Percentiles rank a stretch among this genome's conserved stretches.
These are phyloP conservation scores for Gallinago paraguaiae DNA, from an alignment of 2,113 vertebrate species.

Conservation along the genomic window DNA sequence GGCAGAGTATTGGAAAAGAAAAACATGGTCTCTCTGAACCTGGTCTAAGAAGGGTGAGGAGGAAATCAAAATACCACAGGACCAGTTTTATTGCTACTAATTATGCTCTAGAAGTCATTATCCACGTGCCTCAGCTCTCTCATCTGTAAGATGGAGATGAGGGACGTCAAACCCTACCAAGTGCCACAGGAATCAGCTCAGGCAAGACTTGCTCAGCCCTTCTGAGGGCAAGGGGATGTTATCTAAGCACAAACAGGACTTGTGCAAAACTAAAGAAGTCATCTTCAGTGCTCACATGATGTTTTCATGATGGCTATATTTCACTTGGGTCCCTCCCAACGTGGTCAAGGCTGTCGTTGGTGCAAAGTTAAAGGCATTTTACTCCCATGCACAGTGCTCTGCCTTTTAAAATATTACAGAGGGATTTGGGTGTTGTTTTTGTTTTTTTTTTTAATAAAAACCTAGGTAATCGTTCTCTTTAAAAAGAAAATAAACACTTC, in stretches of 20 bases:
- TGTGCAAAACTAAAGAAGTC: neutral
- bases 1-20: neutral
- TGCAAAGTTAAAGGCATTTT: slow-evolving; percentile 18
- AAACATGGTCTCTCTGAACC: neutral
- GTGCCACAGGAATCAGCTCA: neutral
- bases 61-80: neutral
- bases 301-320: neutral
- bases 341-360: neutral
- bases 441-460: neutral
- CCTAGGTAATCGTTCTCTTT: neutral
- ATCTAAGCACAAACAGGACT: neutral
- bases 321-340: neutral
- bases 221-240: neutral
- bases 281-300: neutral
- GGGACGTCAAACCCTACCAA: neutral
- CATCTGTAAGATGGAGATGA: neutral
- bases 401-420: neutral
- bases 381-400: neutral
- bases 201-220: neutral
- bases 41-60: neutral
- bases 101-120: neutral
- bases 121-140: neutral
- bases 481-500: slow-evolving; percentile 1
- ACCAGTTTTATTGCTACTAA: neutral
- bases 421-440: neutral